Conservation (phyloP, 2,797 vertebrate genomes). For the Crocodylus rhombifer region DNA sequence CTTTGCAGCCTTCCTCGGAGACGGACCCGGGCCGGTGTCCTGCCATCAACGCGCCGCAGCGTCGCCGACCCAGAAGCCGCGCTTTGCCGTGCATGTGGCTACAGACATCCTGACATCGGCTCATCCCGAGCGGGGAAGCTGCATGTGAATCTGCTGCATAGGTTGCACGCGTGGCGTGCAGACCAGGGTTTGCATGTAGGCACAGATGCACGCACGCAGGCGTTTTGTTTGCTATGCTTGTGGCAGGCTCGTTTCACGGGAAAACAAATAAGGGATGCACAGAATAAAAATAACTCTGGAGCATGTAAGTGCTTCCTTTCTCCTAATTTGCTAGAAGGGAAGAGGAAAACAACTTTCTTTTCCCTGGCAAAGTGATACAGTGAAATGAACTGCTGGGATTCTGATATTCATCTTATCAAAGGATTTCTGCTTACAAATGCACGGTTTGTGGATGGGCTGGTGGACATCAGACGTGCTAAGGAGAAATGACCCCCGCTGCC, state of each 20-base stretch:
- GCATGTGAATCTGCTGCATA: not conserved
- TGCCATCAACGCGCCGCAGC: too few relatives aligned
- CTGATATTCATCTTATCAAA: not conserved
- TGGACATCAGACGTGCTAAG: not conserved
- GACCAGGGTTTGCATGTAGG: not conserved
- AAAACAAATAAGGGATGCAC: not conserved
- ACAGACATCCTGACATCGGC: too few relatives aligned
- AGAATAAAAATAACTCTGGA: not conserved
- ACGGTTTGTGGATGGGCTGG: not conserved
- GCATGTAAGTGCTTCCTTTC: not conserved
- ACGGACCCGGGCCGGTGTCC: too few relatives aligned
- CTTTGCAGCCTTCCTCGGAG: too few relatives aligned
- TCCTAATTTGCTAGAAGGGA: not conserved
- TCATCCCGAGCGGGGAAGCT: too few relatives aligned
- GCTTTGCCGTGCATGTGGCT: not conserved
- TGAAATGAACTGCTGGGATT: not conserved
- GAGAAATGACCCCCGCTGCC: not conserved
- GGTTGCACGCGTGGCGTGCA: not conserved
- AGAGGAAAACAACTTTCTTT: not conserved
- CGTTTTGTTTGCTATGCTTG: not conserved
- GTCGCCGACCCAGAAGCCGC: not conserved
- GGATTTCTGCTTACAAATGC: not conserved
- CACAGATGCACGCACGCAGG: not conserved
- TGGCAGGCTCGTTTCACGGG: not conserved
- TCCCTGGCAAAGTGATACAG: not conserved